Conservation (phyloP, 2,113 vertebrate species). For the Chaetura pelagica region DNA sequence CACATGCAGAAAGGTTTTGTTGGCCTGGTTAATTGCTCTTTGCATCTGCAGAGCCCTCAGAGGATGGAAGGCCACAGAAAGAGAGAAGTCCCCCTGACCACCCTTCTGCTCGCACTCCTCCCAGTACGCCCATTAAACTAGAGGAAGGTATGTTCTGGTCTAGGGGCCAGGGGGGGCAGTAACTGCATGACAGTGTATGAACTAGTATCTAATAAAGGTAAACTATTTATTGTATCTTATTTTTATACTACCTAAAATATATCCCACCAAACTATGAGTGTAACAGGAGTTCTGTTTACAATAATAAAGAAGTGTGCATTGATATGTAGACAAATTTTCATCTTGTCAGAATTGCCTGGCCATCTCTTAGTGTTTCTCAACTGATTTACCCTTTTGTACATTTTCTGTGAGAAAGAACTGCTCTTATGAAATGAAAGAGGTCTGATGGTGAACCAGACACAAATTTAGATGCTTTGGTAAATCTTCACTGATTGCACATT, state of each 20-base stretch:
- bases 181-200: background rate
- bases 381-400: background rate
- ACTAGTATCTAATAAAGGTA: background rate
- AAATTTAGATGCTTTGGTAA: background rate
- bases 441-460: background rate
- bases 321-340: background rate
- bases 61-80: constrained; percentile 79
- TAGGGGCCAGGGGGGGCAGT: background rate
- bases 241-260: background rate
- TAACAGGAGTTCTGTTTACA: background rate
- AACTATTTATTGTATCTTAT: background rate
- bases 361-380: background rate
- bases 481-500: constrained; percentile 56
- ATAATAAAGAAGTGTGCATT: constrained; percentile 50
- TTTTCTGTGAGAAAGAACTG: background rate
- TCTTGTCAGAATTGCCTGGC: background rate
- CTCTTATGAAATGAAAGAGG: background rate
- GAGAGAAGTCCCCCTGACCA: constrained; percentile 74
- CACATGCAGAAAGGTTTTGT: background rate
- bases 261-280: background rate
- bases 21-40: background rate
- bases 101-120: constrained; percentile 82
- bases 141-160: constrained; percentile 88
- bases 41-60: constrained; percentile 70
- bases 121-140: constrained; percentile 86